Evolutionary conservation across 1,140 invertebrate species (phyloP), one percentile per base, ranked within the genome.

Genomic region (Octopus bimaculoides): DNA sequence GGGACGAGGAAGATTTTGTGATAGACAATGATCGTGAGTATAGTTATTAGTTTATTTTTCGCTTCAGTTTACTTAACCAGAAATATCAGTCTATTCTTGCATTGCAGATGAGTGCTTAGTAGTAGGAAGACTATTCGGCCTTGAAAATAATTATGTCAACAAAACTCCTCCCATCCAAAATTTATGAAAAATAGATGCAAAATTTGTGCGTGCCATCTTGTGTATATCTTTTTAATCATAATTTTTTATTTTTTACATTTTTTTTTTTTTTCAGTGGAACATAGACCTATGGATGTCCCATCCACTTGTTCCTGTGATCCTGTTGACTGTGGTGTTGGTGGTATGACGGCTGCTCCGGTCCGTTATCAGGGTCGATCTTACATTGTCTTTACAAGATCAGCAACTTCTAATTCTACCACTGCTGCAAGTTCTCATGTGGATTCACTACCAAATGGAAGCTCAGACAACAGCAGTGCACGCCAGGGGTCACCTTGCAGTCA

Each of bases 1-100:
- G 85, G 7, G 87, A 88, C 75, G 78, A 83, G 52, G 88, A 89
- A 79, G 85, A 86, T 20, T 87, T 86, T 5, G 83, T 85, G 53
- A 78, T 85, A 8, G 86, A 87, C 20, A 80, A 79, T 71, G 86
- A 85, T 81, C 84, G 86, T 87, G 85, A 80, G 81, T 78, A 41
- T 5, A 5, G 0, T 56, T 54, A 41, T 41, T 41, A 41, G 26
- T 41, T 41, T 3, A 41, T 41, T 41, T 41, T 41, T 41, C 3
- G 26, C 26, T 41, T 41, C 26, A 41, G 26, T 41, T 41, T 41
- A 41, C 26, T 41, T 41, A 41, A 41, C 26, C 26, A 41, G 26
- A 41, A 41, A 41, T 2, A 41, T 41, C 26, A 41, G 3, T 41
- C 26, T 41, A 41, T 41, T 41, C 26, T 41, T 41, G 26, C 26